phyloP scores from a whole-genome alignment of 1,140 invertebrate genomes.

The Aphelenchoides fujianensis region DNA sequence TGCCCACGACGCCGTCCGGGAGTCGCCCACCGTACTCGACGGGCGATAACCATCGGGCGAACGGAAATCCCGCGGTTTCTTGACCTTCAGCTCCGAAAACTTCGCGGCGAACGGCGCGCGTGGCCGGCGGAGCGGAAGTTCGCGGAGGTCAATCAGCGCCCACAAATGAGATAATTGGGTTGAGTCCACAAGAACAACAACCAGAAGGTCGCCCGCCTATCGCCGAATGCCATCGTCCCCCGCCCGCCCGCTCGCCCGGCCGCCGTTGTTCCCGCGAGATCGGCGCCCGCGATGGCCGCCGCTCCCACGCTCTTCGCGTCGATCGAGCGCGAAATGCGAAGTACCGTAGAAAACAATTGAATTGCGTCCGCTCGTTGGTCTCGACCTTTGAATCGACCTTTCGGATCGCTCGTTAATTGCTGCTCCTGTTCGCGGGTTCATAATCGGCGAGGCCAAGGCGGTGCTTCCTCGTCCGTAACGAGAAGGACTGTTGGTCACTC shows the following conservation, averaged over 20 bases:
- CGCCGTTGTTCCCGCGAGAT: background rate
- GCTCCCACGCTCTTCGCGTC: background rate
- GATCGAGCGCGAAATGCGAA: too few relatives aligned
- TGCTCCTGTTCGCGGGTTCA: too few relatives aligned
- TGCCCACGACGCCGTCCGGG: background rate
- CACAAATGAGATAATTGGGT: background rate
- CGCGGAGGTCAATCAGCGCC: background rate
- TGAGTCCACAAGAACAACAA: background rate
- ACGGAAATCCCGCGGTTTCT: background rate
- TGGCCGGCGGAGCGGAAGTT: background rate
- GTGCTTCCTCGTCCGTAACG: too few relatives aligned
- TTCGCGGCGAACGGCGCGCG: background rate
- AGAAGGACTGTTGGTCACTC: too few relatives aligned
- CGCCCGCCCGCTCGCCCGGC: too few relatives aligned
- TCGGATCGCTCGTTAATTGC: too few relatives aligned
- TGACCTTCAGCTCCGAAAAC: background rate
- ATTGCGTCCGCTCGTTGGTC: too few relatives aligned
- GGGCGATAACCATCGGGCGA: background rate
- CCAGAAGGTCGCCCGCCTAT: background rate
- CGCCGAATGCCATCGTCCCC: background rate
- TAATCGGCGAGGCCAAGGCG: too few relatives aligned
- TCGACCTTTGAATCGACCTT: constrained; percentile 2
- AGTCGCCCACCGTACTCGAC: background rate
- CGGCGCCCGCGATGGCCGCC: background rate
- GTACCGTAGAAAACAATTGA: background rate